Evolutionary conservation across 2,113 vertebrate genomes (phyloP).

Genomic region (Peucedramus taeniatus): DNA sequence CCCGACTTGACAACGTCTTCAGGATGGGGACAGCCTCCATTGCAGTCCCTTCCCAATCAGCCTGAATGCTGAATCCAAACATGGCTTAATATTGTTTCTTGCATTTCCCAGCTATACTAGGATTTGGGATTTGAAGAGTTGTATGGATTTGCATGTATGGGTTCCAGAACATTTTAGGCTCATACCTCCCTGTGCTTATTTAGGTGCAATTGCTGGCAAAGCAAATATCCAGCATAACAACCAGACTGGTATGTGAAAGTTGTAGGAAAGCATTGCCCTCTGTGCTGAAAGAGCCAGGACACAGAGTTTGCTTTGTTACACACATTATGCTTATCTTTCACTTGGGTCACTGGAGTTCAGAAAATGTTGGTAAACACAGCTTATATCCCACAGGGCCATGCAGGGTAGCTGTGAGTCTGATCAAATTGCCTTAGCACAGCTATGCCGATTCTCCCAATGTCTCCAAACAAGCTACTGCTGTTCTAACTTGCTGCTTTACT

Average conservation of each 20-base stretch:
- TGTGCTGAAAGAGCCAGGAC: neutral
- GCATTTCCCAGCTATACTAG: neutral
- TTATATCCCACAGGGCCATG: neutral
- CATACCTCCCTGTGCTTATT: neutral
- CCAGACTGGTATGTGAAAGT: neutral
- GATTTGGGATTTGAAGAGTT: neutral
- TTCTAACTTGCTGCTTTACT: slow-evolving; percentile 21
- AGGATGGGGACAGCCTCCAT: neutral
- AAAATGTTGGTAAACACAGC: neutral
- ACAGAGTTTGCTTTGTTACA: neutral
- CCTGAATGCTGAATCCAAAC: neutral
- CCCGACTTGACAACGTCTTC: neutral
- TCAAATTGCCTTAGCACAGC: neutral
- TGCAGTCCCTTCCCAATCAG: neutral
- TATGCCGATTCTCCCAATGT: neutral
- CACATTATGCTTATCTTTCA: neutral
- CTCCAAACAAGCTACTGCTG: neutral
- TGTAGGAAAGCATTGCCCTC: neutral
- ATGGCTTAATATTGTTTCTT: neutral
- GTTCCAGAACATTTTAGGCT: neutral
- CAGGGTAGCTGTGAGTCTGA: neutral
- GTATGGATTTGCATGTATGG: neutral
- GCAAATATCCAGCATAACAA: neutral
- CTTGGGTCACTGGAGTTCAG: neutral
- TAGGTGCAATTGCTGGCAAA: neutral